A percentile compares a stretch with the other conserved stretches of the same genome.
These are phyloP conservation scores for Hippocampus kuda DNA, from an alignment of 2,797 vertebrate genomes.

Conservation along the genomic window DNA sequence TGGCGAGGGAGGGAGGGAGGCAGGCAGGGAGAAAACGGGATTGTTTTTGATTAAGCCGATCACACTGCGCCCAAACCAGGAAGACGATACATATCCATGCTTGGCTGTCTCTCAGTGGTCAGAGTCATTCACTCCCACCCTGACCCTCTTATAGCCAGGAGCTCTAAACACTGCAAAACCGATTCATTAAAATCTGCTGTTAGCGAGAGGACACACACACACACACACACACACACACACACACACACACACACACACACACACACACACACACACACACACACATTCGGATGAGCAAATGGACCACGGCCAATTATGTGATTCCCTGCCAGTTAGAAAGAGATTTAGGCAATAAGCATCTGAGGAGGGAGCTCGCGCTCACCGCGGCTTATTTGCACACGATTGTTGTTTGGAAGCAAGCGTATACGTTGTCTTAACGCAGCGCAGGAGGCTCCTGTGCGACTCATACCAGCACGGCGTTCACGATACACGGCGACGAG, in stretches of 20 bases:
- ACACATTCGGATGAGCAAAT: slow-evolving; percentile 56
- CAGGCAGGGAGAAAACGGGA: slow-evolving; percentile 25
- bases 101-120: slow-evolving; percentile 35
- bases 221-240: slow-evolving; percentile 17
- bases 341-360: slow-evolving; percentile 61
- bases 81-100: slow-evolving; percentile 26
- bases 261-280: slow-evolving; percentile 42
- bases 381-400: slow-evolving; percentile 44
- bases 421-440: neutral
- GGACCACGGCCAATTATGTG: slow-evolving; percentile 65
- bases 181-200: slow-evolving; percentile 68
- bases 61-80: slow-evolving; percentile 20
- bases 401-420: slow-evolving; percentile 28
- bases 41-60: slow-evolving; percentile 38
- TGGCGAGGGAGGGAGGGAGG: slow-evolving; percentile 16
- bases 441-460: neutral
- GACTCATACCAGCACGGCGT: neutral
- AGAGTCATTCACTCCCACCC: slow-evolving; percentile 37
- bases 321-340: slow-evolving; percentile 66
- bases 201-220: slow-evolving; percentile 57
- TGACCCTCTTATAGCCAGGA: slow-evolving; percentile 55
- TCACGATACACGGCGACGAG: neutral
- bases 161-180: slow-evolving; percentile 64
- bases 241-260: no score
- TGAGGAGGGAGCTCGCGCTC: slow-evolving; percentile 52